Evolutionary conservation across 2,888 invertebrate genomes (phyloP), one percentile per base, ranked within the genome.

Genomic region (Megamerina dolium): DNA sequence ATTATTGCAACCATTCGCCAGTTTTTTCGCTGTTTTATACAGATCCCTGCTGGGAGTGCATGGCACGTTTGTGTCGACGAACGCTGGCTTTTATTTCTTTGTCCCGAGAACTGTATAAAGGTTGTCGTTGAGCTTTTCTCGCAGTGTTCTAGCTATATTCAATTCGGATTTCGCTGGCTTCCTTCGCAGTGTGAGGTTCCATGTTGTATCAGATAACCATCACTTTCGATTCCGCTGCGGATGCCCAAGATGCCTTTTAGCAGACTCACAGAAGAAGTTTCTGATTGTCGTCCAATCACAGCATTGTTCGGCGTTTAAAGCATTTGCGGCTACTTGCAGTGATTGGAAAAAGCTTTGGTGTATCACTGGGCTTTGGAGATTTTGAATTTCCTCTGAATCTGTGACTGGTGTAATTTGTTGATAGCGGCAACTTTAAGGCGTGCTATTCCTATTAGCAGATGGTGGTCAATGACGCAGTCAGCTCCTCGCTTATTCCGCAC

Each of bases 401-500:
- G 23, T 13, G 14, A 2, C 14, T 36, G 36, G 1, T 5, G 36
- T 23, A 13, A 12, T 16, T 16, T 37, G 13, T 19, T 37, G 6
- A 23, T 39, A 8, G 23, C 33, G 4, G 31, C 32, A 12, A 34
- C 29, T 32, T 34, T 23, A 20, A 41, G 13, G 14, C 36, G 31
- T 6, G 31, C 31, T 31, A 16, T 36, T 13, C 32, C 41, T n/a
- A 45, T 12, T 20, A 41, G 26, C 18, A 41, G 19, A 27, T 45
- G 40, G 30, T 40, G 32, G 32, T 45, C 45, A 21, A 40, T 45
- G 23, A 16, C 26, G 14, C 20, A 13, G 27, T 43, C 38, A 17
- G 43, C 38, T 20, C 38, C 43, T 32, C 39, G 19, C 29, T 35
- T 29, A 26, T 36, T 41, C 30, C 31, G 20, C 27, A 40, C 40